Evolutionary conservation across 1,140 invertebrate species (phyloP).

Genomic region (Thaumetopoea pityocampa): DNA sequence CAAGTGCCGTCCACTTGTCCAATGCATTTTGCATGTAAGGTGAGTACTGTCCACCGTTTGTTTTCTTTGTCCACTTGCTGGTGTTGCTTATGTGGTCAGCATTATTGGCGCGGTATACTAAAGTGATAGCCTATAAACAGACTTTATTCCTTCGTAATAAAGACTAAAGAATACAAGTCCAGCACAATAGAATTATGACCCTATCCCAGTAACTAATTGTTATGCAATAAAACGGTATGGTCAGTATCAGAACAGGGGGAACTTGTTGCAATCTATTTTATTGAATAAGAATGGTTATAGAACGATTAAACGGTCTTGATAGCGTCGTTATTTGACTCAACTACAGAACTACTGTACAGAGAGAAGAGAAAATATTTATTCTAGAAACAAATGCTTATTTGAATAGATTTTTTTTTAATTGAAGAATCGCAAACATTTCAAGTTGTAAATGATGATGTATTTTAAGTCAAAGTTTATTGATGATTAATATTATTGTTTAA

Average conservation of each 20-base stretch:
- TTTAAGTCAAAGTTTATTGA: too few species aligned
- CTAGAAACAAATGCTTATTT: too few species aligned
- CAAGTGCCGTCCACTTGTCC: too few species aligned
- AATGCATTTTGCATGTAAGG: too few species aligned
- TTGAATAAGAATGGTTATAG: slow-evolving; percentile 32
- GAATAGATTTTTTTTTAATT: not conserved
- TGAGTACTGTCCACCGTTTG: too few species aligned
- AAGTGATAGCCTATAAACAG: slow-evolving; percentile 5
- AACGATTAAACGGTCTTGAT: slow-evolving; percentile 16
- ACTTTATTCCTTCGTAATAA: slow-evolving; percentile 19
- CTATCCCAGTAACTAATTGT: slow-evolving; percentile 38
- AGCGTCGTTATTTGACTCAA: not conserved
- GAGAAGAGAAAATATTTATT: too few species aligned
- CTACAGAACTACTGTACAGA: too few species aligned
- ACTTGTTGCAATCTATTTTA: slow-evolving; percentile 35
- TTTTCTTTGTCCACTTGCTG: slow-evolving; percentile 30
- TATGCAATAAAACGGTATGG: slow-evolving; percentile 59
- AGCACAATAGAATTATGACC: slow-evolving; percentile 7
- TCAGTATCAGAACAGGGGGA: slow-evolving; percentile 24
- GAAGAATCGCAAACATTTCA: not conserved
- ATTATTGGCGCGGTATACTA: slow-evolving; percentile 15
- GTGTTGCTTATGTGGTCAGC: slow-evolving; percentile 30
- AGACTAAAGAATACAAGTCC: not conserved
- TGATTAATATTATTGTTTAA: too few species aligned
- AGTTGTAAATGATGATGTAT: too few species aligned